Evolutionary conservation across 2,113 vertebrate genomes (phyloP).

Genomic region (Pipa parva): DNA sequence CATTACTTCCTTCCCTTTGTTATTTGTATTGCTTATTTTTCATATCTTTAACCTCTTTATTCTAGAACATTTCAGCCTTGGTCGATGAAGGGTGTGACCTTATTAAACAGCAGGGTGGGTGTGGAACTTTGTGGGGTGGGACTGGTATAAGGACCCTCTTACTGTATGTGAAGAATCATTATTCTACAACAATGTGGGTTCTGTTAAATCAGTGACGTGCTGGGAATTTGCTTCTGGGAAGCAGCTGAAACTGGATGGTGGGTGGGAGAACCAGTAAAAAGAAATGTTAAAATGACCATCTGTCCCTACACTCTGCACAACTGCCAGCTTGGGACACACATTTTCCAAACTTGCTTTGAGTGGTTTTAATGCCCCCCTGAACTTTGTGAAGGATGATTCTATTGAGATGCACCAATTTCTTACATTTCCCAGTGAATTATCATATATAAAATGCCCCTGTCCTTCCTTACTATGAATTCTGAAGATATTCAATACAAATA

Average conservation of each 20-base stretch:
- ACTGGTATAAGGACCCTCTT: background rate
- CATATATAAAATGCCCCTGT: background rate
- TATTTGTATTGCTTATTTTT: too few relatives aligned
- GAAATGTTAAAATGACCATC: slow-evolving; percentile 5
- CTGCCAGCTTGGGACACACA: slow-evolving; percentile 3
- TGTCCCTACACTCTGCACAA: background rate
- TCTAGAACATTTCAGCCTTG: slow-evolving; percentile 3
- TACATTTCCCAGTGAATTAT: background rate
- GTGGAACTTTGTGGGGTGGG: background rate
- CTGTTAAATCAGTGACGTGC: slow-evolving; percentile 1
- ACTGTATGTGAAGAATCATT: slow-evolving; percentile 13
- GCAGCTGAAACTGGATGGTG: background rate
- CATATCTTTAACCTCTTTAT: too few relatives aligned
- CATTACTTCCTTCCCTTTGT: too few relatives aligned
- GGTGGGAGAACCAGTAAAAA: background rate
- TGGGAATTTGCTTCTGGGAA: slow-evolving; percentile 10
- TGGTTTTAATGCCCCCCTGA: background rate
- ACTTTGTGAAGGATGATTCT: background rate
- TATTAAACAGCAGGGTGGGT: background rate
- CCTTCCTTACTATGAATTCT: background rate
- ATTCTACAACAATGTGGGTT: slow-evolving; percentile 11
- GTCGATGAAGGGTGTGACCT: background rate
- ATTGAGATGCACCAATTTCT: background rate
- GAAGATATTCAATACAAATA: background rate
- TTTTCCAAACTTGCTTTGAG: background rate